Evolutionary conservation across 2,797 vertebrate genomes (phyloP), one percentile per base, ranked within the genome.

Genomic region (Xerus rutilus): DNA sequence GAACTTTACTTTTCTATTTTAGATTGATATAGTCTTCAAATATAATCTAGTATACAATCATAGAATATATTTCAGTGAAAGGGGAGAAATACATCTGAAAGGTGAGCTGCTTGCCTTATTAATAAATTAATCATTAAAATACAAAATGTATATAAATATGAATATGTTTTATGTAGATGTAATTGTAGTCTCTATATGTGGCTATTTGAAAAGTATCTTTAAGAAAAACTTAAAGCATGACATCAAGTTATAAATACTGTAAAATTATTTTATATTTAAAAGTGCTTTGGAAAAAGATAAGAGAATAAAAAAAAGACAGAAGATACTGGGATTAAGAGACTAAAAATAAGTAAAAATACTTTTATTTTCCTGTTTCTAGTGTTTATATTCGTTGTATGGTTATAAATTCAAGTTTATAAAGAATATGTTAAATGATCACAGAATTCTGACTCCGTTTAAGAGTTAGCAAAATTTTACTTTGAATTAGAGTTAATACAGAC

Each of bases 161-260:
- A 35, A 47, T 13, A 15, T 7, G 2, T 23, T 13, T 10, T 65
- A 52, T 25, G 2, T 8, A 72, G 10, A 10, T 45, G 17, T 67
- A 4, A 67, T 52, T 70, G 47, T 6, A 86, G 13, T n/a, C 1
- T 59, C 82, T 43, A n/a, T n/a, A 45, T 35, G 64, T 28, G 76
- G 1, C 23, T 32, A 57, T 52, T 77, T 77, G 8, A 81, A 74
- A 82, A 73, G 35, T 79, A 94, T 30, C 4, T 84, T 88, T 54
- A 85, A 32, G 70, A 88, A 74, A 93, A 74, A 67, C n/a, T 77
- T 93, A 70, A 83, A 87, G 18, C 23, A 47, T 88, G 32, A 23
- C 4, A 39, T 74, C 5, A 70, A 79, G 54, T 76, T n/a, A 4
- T 79, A 30, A 3, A 7, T 65, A 72, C 14, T 65, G 28, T 54